Conservation (phyloP, 2,888 invertebrate genomes). For the Melinaea marsaeus region DNA sequence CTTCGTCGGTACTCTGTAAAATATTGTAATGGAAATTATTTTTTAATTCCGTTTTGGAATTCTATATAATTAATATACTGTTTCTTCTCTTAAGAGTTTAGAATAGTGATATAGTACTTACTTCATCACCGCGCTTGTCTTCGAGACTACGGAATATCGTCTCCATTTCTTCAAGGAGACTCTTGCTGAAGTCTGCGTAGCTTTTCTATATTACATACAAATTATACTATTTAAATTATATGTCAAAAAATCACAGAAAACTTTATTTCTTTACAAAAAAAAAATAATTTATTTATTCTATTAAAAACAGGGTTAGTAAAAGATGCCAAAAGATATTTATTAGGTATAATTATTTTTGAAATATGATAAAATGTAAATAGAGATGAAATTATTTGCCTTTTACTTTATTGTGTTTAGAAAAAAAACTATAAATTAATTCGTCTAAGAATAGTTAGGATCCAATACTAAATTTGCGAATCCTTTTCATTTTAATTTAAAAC, state of each 20-base stretch:
- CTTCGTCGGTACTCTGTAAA: conserved; percentile 36
- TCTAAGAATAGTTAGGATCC: neutral
- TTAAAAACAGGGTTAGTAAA: no score
- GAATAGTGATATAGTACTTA: conserved; percentile 19
- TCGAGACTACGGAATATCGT: conserved; percentile 87
- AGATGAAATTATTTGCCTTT: no score
- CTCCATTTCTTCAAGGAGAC: conserved; percentile 92
- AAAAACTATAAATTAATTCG: neutral
- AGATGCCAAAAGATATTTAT: no score
- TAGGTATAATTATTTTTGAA: no score
- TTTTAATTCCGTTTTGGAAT: neutral
- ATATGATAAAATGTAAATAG: no score
- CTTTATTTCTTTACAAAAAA: neutral
- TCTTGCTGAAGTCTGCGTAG: conserved; percentile 87
- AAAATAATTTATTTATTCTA: neutral
- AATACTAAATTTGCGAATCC: neutral
- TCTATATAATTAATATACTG: conserved; percentile 5
- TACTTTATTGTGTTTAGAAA: no score
- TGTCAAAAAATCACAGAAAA: neutral
- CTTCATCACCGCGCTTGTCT: conserved; percentile 44
- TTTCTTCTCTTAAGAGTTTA: neutral
- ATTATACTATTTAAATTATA: neutral
- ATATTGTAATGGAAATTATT: conserved; percentile 10
- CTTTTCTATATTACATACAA: conserved; percentile 47
- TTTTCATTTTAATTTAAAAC: neutral